Base-by-base conservation (phyloP, 2,797 vertebrate species). In the Eupleurogrammus muticus region DNA sequence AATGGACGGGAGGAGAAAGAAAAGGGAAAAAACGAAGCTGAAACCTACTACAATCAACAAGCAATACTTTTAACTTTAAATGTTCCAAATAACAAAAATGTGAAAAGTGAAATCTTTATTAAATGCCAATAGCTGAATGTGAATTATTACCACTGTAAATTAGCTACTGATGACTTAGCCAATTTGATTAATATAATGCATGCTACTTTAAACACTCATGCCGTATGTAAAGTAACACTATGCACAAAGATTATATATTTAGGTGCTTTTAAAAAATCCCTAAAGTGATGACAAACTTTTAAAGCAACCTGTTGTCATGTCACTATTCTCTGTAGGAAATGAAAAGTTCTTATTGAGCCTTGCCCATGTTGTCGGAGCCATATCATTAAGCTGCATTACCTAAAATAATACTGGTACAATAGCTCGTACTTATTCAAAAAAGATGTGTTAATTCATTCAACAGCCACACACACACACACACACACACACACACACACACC, bases 391-490 rank as follows among this genome's bases (percentile, higher is more conserved):
- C 76, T 66, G 56, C 73, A 79, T 85, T 66, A 81, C 70, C 73
- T 79, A 72, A 74, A 87, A 76, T 47, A 73, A 75, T 74, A 74
- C 28, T 54, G 71, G 69, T 75, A 75, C 77, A 76, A 77, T 75
- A 69, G 58, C 70, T 59, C 77, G 72, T 60, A 77, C 76, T 70
- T 66, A 81, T 77, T 81, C 65, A 85, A 82, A 78, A 65, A 81
- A 81, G 56, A 70, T 24, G 54, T 44, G 53, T 32, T 84, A 75
- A 89, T 85, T 78, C 47, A 86, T 87, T 84, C 50, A 72, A 47
- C 6, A 42, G 2, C 14, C 9, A 40, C 4, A 7, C 40, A 50
- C 0, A 23, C 12, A 2, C 13, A 11, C 36, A 48, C 21, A 62
- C 20, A 14, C 23, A 38, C 5, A 36, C 35, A 49, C 5, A 19